Conservation (phyloP, 2,888 invertebrate species). For the Drosophila dives region DNA sequence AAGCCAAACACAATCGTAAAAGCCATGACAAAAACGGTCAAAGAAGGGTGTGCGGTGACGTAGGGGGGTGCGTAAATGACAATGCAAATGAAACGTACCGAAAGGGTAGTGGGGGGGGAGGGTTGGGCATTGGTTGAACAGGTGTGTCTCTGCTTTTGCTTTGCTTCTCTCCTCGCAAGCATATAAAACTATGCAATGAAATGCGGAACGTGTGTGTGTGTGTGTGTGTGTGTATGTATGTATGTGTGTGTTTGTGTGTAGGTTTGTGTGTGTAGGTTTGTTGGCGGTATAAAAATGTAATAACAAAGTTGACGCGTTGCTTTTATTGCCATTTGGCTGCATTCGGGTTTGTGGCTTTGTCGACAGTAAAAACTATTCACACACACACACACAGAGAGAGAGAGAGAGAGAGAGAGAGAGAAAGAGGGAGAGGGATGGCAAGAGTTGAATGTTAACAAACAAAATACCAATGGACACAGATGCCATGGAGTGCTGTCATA, state of each 20-base stretch:
- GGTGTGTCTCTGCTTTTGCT: slow-evolving; percentile 52
- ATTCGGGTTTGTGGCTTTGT: slow-evolving; percentile 37
- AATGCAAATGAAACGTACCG: slow-evolving; percentile 62
- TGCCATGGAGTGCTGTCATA: slow-evolving; percentile 62
- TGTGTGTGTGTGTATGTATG: slow-evolving; percentile 11
- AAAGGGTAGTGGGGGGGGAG: not conserved
- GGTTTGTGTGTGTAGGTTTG: slow-evolving; percentile 17
- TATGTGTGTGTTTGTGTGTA: slow-evolving; percentile 13
- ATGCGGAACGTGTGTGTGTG: slow-evolving; percentile 13
- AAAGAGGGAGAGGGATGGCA: not conserved
- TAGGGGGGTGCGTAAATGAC: slow-evolving; percentile 39
- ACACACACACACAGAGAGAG: slow-evolving; percentile 27
- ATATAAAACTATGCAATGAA: slow-evolving; percentile 60
- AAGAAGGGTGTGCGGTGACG: not conserved
- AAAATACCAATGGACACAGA: slow-evolving; percentile 77
- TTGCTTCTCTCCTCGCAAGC: slow-evolving; percentile 33
- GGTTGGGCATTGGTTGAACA: slow-evolving; percentile 50
- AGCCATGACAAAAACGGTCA: slow-evolving; percentile 9
- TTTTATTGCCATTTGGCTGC: slow-evolving; percentile 71
- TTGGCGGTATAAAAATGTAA: slow-evolving; percentile 66
- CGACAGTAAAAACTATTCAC: slow-evolving; percentile 72
- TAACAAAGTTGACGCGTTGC: slow-evolving; percentile 74
- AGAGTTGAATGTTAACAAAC: slow-evolving; percentile 65
- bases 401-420: slow-evolving; percentile 6
- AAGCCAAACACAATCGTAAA: slow-evolving; percentile 64